phyloP scores from a whole-genome alignment of 2,888 invertebrate species.

The Hypena proboscidalis region DNA sequence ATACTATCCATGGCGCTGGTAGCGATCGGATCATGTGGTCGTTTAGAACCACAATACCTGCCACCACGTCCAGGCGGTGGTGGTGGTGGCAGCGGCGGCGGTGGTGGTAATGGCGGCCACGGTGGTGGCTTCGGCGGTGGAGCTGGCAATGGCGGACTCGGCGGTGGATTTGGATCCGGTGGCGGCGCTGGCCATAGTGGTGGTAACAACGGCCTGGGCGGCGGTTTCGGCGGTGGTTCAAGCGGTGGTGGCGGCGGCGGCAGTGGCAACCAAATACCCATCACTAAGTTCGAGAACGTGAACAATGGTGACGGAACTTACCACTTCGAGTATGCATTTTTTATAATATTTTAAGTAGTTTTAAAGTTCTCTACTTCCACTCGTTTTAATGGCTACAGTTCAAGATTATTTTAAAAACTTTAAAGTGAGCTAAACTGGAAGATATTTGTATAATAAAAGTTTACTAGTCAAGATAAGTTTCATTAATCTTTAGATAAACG shows the following conservation, averaged over 20 bases:
- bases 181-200: slow-evolving; percentile 23
- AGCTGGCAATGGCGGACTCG: slow-evolving; percentile 38
- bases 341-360: slow-evolving; percentile 2
- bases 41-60: slow-evolving; percentile 53
- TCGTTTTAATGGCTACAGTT: not conserved
- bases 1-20: slow-evolving; percentile 59
- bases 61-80: slow-evolving; percentile 49
- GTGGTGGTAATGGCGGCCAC: slow-evolving; percentile 34
- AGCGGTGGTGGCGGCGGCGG: slow-evolving; percentile 52
- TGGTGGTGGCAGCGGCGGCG: slow-evolving; percentile 23
- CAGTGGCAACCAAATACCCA: slow-evolving; percentile 80
- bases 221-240: slow-evolving; percentile 42
- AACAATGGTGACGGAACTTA: slow-evolving; percentile 89
- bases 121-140: slow-evolving; percentile 41
- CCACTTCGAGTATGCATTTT: slow-evolving; percentile 82
- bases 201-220: slow-evolving; percentile 23
- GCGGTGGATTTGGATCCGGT: slow-evolving; percentile 38
- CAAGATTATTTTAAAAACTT: too few species aligned
- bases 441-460: too few species aligned
- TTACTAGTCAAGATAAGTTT: too few species aligned
- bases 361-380: not conserved
- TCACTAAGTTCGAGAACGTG: slow-evolving; percentile 86
- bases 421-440: too few species aligned
- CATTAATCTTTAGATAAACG: too few species aligned
- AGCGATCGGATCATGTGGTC: slow-evolving; percentile 66